Evolutionary conservation across 2,888 invertebrate genomes (phyloP).

Genomic region (Crioceris asparagi): DNA sequence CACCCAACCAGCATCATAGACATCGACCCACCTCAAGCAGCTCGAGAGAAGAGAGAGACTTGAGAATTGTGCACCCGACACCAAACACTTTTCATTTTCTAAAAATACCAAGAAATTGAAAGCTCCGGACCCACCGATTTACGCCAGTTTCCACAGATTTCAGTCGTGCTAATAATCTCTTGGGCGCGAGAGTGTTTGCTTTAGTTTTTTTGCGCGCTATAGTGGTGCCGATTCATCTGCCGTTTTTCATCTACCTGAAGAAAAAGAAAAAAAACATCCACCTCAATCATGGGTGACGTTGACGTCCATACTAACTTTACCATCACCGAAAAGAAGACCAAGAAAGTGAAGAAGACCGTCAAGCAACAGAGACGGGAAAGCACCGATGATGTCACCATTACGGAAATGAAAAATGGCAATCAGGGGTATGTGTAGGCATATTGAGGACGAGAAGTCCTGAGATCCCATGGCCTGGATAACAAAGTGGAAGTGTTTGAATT

Average conservation of each 20-base stretch:
- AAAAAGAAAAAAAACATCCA: too few species aligned
- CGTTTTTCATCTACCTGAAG: too few species aligned
- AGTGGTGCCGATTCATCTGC: not conserved
- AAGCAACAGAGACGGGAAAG: slow-evolving; percentile 69
- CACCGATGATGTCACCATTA: slow-evolving; percentile 68
- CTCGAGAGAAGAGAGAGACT: slow-evolving; percentile 11
- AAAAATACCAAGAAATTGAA: slow-evolving; percentile 35
- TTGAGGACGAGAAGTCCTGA: not conserved
- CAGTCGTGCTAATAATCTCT: too few species aligned
- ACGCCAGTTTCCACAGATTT: slow-evolving; percentile 32
- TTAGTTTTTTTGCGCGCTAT: not conserved
- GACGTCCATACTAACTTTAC: slow-evolving; percentile 79
- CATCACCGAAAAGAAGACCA: slow-evolving; percentile 73
- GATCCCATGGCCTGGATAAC: slow-evolving; percentile 9
- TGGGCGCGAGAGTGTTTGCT: not conserved
- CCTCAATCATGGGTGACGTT: slow-evolving; percentile 78
- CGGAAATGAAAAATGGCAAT: slow-evolving; percentile 57
- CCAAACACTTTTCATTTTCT: slow-evolving; percentile 36
- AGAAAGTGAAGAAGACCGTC: slow-evolving; percentile 86
- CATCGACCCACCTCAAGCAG: slow-evolving; percentile 23
- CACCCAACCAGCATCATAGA: too few species aligned
- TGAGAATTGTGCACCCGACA: slow-evolving; percentile 29
- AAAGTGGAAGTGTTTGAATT: slow-evolving; percentile 18
- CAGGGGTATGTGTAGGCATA: slow-evolving; percentile 65
- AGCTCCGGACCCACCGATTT: slow-evolving; percentile 27